Evolutionary conservation across 2,888 invertebrate genomes (phyloP).

Genomic region (Ophonus ardosiacus): DNA sequence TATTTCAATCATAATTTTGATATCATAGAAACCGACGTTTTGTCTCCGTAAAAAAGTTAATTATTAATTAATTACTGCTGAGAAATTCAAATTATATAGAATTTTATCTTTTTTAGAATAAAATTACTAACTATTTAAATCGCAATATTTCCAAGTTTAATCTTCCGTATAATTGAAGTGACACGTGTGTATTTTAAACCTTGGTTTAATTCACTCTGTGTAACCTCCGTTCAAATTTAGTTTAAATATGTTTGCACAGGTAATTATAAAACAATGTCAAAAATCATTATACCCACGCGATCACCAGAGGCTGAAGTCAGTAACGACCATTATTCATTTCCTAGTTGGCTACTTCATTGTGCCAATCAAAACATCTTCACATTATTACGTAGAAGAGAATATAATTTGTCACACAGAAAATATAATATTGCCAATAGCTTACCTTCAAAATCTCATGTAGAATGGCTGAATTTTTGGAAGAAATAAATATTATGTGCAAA

Average conservation of each 20-base stretch:
- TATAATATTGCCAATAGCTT: too few species aligned
- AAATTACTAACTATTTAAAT: background rate
- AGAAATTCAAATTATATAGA: background rate
- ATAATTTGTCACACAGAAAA: too few species aligned
- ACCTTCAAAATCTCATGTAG: too few species aligned
- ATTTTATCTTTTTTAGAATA: background rate
- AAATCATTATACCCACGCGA: background rate
- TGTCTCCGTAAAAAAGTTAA: too few species aligned
- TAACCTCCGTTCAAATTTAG: background rate
- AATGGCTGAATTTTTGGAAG: too few species aligned
- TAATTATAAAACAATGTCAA: constrained; percentile 26
- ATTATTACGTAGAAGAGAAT: background rate
- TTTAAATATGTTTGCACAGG: background rate
- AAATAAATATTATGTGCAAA: too few species aligned
- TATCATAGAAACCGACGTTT: too few species aligned
- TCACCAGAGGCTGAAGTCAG: background rate
- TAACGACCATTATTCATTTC: constrained; percentile 1
- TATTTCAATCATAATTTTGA: too few species aligned
- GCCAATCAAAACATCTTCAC: constrained; percentile 13
- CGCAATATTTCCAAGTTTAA: background rate
- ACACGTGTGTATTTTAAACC: background rate
- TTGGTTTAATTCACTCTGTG: constrained; percentile 1
- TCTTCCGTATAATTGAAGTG: background rate
- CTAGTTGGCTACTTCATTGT: background rate
- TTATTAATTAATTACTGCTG: too few species aligned